Conservation (phyloP, 1,140 invertebrate species). For the Protaetia brevitarsis region DNA sequence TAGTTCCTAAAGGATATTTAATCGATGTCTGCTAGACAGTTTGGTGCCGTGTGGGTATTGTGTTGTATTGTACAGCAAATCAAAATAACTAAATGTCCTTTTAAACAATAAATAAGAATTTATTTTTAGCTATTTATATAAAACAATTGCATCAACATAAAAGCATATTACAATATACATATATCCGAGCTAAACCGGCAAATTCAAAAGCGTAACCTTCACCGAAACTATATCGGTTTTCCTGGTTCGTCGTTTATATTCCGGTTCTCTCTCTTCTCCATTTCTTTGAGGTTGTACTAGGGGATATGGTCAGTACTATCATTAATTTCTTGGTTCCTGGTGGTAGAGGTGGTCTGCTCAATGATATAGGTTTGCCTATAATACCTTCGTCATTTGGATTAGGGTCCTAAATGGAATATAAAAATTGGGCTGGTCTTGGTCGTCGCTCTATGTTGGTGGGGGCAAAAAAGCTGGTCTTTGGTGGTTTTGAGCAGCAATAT, state of each 20-base stretch:
- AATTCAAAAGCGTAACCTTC: slow-evolving; percentile 60
- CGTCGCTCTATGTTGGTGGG: too few relatives aligned
- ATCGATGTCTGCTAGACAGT: too few relatives aligned
- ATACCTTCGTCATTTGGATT: slow-evolving; percentile 8
- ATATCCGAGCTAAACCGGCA: slow-evolving; percentile 33
- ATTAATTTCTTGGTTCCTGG: slow-evolving; percentile 19
- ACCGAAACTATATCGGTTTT: slow-evolving; percentile 56
- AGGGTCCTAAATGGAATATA: background rate
- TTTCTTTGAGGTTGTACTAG: slow-evolving; percentile 25
- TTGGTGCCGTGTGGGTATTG: too few relatives aligned
- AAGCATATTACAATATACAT: background rate
- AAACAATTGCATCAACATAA: background rate
- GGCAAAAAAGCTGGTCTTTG: too few relatives aligned
- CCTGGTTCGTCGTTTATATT: slow-evolving; percentile 47
- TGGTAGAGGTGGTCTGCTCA: slow-evolving; percentile 13
- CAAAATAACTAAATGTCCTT: too few relatives aligned
- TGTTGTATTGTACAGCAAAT: too few relatives aligned
- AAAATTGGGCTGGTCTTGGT: too few relatives aligned
- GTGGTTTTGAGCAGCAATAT: background rate
- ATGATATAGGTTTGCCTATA: background rate
- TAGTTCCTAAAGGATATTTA: too few relatives aligned
- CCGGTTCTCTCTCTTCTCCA: slow-evolving; percentile 34
- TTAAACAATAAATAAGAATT: too few relatives aligned
- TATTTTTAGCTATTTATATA: too few relatives aligned
- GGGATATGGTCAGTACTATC: background rate